Conservation (phyloP, 2,113 vertebrate genomes). For the Ictalurus furcatus region DNA sequence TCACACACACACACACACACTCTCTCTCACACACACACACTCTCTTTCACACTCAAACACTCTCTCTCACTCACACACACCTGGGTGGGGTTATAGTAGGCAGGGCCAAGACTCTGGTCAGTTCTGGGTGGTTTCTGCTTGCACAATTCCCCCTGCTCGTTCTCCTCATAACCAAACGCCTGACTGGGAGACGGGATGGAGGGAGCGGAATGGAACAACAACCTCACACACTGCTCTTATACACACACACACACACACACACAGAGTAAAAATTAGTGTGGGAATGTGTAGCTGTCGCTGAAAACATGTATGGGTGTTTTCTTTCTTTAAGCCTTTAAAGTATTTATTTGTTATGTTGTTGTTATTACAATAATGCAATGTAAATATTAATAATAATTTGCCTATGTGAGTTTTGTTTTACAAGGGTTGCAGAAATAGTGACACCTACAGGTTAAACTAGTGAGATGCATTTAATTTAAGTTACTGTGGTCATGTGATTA, state of each 20-base stretch:
- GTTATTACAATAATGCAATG: too few relatives aligned
- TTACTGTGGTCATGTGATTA: too few relatives aligned
- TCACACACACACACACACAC: constrained; percentile 55
- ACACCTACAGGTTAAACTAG: too few relatives aligned
- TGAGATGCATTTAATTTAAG: too few relatives aligned
- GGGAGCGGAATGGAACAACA: constrained; percentile 62
- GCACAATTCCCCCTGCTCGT: constrained; percentile 64
- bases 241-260: background rate
- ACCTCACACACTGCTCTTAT: constrained; percentile 47
- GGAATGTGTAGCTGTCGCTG: too few relatives aligned
- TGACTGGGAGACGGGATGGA: constrained; percentile 77
- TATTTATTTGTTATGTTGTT: too few relatives aligned
- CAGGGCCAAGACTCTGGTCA: constrained; percentile 76
- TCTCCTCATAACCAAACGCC: constrained; percentile 76
- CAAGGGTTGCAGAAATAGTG: too few relatives aligned
- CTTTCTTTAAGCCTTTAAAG: too few relatives aligned
- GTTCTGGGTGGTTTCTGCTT: constrained; percentile 64
- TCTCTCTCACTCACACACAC: constrained; percentile 61
- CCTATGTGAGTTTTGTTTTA: too few relatives aligned
- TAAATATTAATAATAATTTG: too few relatives aligned
- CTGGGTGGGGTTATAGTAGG: constrained; percentile 69
- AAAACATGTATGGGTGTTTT: too few relatives aligned
- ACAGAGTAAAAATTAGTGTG: background rate
- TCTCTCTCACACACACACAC: constrained; percentile 32
- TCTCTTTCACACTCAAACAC: background rate